These are phyloP conservation scores for Antennarius striatus DNA, from an alignment of 2,113 vertebrate genomes.

Conservation along the genomic window DNA sequence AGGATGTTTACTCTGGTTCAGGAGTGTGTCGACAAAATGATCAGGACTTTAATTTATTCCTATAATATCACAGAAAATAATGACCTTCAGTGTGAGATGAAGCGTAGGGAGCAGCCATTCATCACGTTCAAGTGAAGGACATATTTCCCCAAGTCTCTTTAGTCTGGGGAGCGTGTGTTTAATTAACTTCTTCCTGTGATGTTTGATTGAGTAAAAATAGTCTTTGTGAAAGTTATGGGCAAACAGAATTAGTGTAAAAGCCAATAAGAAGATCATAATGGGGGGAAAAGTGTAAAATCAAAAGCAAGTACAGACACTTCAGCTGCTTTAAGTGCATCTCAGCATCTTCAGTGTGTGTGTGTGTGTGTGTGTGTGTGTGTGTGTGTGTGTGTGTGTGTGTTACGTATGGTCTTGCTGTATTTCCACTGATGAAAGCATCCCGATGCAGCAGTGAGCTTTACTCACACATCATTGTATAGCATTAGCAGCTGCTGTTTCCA, in stretches of 20 bases:
- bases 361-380: no score
- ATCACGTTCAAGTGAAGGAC: slow-evolving; percentile 62
- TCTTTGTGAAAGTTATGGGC: slow-evolving; percentile 14
- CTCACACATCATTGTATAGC: background rate
- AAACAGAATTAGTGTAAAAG: slow-evolving; percentile 11
- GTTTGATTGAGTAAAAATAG: slow-evolving; percentile 40
- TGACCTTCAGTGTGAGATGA: slow-evolving; percentile 66
- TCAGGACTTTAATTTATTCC: slow-evolving; percentile 57
- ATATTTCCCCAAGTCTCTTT: slow-evolving; percentile 33
- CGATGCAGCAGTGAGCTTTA: background rate
- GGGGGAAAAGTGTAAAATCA: background rate
- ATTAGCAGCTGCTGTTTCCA: background rate
- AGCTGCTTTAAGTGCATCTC: no score
- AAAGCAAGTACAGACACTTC: background rate
- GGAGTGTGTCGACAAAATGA: no score
- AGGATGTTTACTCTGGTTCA: no score
- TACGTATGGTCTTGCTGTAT: background rate
- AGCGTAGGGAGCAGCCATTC: slow-evolving; percentile 48
- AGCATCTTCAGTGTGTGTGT: no score
- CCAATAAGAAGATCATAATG: background rate
- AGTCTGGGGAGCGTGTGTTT: slow-evolving; percentile 43
- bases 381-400: no score
- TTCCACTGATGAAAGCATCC: background rate
- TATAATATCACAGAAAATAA: slow-evolving; percentile 59
- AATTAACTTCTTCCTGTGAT: slow-evolving; percentile 36